A percentile compares a stretch with the other conserved stretches of the same genome.
These are phyloP conservation scores for Polymixis lichenea DNA, from an alignment of 2,888 invertebrate species.

Conservation along the genomic window DNA sequence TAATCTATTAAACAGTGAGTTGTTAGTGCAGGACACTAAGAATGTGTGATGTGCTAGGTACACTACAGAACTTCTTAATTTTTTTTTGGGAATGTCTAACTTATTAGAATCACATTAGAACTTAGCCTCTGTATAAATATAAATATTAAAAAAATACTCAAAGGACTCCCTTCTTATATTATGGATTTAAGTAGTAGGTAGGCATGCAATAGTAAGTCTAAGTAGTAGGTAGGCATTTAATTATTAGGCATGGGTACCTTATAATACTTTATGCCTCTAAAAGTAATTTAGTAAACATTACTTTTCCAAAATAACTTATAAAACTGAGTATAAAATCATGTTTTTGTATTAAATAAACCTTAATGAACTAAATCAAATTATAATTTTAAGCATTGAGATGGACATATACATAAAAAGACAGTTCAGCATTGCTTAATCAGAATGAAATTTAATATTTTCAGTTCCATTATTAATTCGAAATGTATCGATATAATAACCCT, in stretches of 20 bases:
- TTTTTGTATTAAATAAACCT: neutral
- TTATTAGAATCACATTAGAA: slow-evolving; percentile 29
- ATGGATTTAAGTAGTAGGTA: too few species aligned
- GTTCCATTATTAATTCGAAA: neutral
- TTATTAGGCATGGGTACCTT: too few species aligned
- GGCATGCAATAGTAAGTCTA: too few species aligned
- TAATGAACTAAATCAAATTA: neutral
- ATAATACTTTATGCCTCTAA: too few species aligned
- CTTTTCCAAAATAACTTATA: neutral
- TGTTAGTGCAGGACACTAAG: neutral
- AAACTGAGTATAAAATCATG: neutral
- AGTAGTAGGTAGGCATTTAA: too few species aligned
- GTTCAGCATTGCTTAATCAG: slow-evolving; percentile 12
- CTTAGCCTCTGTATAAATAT: neutral
- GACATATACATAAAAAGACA: neutral
- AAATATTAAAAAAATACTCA: too few species aligned
- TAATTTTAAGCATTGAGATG: neutral
- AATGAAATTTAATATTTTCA: slow-evolving; percentile 26
- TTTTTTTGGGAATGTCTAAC: neutral
- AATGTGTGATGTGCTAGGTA: neutral
- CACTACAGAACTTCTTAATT: neutral
- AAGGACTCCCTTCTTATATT: too few species aligned
- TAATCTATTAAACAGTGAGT: neutral
- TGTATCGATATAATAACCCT: slow-evolving; percentile 37
- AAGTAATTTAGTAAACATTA: neutral